A percentile compares a stretch with the other conserved stretches of the same genome.
Evolutionary conservation across 2,888 invertebrate genomes (phyloP).

Genomic region (Caenorhabditis sp.): DNA sequence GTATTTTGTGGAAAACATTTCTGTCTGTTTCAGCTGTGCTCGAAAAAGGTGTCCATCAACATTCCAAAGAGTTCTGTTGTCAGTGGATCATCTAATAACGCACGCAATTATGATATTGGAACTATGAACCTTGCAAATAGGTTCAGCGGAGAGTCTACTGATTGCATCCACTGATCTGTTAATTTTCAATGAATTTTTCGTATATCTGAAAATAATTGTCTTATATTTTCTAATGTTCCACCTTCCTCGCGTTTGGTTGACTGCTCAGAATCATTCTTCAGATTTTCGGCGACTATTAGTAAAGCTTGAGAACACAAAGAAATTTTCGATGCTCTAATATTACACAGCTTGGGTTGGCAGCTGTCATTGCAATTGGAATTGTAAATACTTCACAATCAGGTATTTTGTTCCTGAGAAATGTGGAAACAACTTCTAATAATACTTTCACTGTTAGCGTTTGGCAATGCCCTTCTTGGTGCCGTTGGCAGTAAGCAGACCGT

Average conservation of each 20-base stretch:
- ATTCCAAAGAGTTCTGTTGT: slow-evolving; percentile 41
- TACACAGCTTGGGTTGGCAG: too few species aligned
- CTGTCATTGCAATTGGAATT: neutral
- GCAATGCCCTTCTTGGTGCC: slow-evolving; percentile 12
- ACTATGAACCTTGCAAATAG: slow-evolving; percentile 41
- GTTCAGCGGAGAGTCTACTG: slow-evolving; percentile 43
- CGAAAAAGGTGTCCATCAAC: slow-evolving; percentile 47
- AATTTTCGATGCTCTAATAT: too few species aligned
- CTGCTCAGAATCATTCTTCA: too few species aligned
- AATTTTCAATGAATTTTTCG: neutral
- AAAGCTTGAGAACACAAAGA: too few species aligned
- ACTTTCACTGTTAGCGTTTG: neutral
- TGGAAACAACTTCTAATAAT: slow-evolving; percentile 9
- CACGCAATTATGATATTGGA: slow-evolving; percentile 46
- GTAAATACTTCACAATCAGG: neutral
- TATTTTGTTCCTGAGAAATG: slow-evolving; percentile 1
- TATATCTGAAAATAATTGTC: too few species aligned
- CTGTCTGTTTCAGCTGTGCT: slow-evolving; percentile 41
- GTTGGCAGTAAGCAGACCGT: slow-evolving; percentile 43
- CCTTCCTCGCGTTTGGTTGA: too few species aligned
- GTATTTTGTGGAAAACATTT: neutral
- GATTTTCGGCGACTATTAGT: too few species aligned
- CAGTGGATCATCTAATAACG: slow-evolving; percentile 19
- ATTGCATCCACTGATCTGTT: slow-evolving; percentile 46
- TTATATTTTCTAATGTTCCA: too few species aligned